Evolutionary conservation across 2,888 invertebrate genomes (phyloP).

Genomic region (Esperia sulphurella): DNA sequence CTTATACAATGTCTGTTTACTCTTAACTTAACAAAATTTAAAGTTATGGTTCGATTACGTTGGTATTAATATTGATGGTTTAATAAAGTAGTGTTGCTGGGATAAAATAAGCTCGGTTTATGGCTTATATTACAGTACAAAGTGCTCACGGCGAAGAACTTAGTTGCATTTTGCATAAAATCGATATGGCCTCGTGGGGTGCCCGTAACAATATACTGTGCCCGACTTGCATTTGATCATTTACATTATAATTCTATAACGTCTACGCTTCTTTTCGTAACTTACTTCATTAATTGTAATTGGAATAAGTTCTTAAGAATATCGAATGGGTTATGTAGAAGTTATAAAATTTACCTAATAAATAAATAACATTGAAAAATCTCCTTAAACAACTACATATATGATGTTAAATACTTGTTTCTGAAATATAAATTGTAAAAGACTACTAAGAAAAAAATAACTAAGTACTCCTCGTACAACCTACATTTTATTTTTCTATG

Average conservation of each 20-base stretch:
- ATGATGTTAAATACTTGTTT: too few species aligned
- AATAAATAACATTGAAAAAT: too few species aligned
- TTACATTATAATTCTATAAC: background rate
- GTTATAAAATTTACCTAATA: too few species aligned
- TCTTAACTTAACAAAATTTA: constrained; percentile 10
- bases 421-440: too few species aligned
- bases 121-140: constrained; percentile 45
- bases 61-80: constrained; percentile 43
- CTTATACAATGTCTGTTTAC: background rate
- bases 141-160: constrained; percentile 45
- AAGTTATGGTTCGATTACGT: constrained; percentile 30
- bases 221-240: background rate
- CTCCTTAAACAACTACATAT: too few species aligned
- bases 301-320: too few species aligned
- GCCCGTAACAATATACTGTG: constrained; percentile 30
- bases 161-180: constrained; percentile 72
- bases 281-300: background rate
- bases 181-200: constrained; percentile 48
- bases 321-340: too few species aligned
- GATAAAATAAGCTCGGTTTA: constrained; percentile 50
- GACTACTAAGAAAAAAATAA: too few species aligned
- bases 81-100: constrained; percentile 41
- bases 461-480: too few species aligned
- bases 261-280: background rate
- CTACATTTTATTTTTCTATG: too few species aligned